A percentile compares a stretch with the other conserved stretches of the same genome.
Conservation (phyloP, 30 jellyfish, hydroid and myxozoan genomes). For the Chironex yamaguchii region DNA sequence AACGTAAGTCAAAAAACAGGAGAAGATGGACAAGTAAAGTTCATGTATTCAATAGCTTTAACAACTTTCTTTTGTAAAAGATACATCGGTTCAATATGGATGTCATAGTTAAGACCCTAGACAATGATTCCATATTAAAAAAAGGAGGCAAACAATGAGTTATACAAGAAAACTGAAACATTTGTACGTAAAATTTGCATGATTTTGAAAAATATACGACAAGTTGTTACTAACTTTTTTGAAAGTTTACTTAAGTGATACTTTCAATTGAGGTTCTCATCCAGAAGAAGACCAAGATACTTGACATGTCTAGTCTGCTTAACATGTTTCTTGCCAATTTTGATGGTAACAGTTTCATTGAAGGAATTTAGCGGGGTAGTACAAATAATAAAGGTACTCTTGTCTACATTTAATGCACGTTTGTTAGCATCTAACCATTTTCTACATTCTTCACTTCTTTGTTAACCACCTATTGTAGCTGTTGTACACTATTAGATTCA, state of each 20-base stretch:
- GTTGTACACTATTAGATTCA: too few relatives aligned
- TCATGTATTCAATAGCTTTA: not conserved
- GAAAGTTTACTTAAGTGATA: not conserved
- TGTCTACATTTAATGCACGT: too few relatives aligned
- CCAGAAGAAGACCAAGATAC: too few relatives aligned
- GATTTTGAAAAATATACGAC: not conserved
- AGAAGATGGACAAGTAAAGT: constrained; percentile 25
- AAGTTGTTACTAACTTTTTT: not conserved
- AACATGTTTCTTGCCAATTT: too few relatives aligned
- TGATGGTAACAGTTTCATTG: too few relatives aligned
- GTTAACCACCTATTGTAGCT: too few relatives aligned
- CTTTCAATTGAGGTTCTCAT: constrained; percentile 22
- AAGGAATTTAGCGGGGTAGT: too few relatives aligned
- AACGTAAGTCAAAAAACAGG: constrained; percentile 19
- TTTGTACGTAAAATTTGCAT: not conserved
- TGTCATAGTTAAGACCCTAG: constrained; percentile 1
- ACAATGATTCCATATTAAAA: not conserved
- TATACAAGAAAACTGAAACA: not conserved
- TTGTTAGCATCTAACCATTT: too few relatives aligned
- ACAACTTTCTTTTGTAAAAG: not conserved
- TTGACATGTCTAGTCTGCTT: too few relatives aligned
- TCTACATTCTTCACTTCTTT: too few relatives aligned
- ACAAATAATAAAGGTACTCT: too few relatives aligned
- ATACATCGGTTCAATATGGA: not conserved
- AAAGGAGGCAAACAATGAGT: not conserved